These are phyloP conservation scores for Goniozus legneri DNA, from an alignment of 1,140 invertebrate species.

Conservation along the genomic window DNA sequence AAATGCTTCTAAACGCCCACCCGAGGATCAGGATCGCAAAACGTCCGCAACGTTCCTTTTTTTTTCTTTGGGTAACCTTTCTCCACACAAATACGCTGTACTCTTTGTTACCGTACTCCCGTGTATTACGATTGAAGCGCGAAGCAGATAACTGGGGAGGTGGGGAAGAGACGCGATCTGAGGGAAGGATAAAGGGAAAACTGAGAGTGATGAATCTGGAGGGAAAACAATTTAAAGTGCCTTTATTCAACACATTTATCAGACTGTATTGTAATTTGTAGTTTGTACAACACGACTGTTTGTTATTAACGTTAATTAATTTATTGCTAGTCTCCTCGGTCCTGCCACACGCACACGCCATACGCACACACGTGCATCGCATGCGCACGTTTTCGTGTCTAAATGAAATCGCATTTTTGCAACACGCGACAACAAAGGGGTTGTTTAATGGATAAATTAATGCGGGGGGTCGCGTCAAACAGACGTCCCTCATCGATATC, in stretches of 20 bases:
- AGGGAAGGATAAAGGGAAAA: not conserved
- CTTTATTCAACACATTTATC: conserved; percentile 51
- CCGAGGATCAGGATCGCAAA: not conserved
- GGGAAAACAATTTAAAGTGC: conserved; percentile 36
- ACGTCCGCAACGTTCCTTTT: not conserved
- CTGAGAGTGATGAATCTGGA: conserved; percentile 6
- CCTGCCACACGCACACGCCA: conserved; percentile 4
- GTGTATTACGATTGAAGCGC: not conserved
- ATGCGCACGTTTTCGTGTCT: not conserved
- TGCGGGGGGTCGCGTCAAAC: too few species aligned
- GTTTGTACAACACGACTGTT: conserved; percentile 42
- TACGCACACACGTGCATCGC: conserved; percentile 7
- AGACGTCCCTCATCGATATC: conserved; percentile 24
- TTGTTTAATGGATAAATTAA: conserved; percentile 4
- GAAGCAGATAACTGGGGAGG: not conserved
- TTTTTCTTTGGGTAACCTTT: not conserved
- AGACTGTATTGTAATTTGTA: conserved; percentile 44
- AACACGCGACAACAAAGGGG: not conserved
- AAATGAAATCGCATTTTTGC: not conserved
- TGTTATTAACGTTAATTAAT: conserved; percentile 41
- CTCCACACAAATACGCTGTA: not conserved
- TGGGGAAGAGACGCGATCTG: not conserved
- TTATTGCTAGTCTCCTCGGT: conserved; percentile 32
- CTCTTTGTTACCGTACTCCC: not conserved
- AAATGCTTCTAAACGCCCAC: conserved; percentile 80